phyloP scores from a whole-genome alignment of 2,888 invertebrate genomes.

The Cactoblastis cactorum region DNA sequence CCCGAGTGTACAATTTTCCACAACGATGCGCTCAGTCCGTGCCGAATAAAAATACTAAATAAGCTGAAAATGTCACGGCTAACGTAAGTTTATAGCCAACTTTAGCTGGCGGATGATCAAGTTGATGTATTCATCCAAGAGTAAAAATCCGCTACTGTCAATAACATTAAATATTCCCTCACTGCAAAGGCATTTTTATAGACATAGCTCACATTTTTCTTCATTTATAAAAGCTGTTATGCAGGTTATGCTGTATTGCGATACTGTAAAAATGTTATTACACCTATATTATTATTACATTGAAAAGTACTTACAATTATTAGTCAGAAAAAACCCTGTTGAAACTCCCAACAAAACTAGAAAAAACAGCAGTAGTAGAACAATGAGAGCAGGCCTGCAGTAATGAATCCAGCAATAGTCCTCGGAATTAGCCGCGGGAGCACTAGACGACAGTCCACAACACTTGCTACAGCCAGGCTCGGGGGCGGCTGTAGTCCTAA shows the following conservation, averaged over 20 bases:
- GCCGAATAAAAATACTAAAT: slow-evolving; percentile 6
- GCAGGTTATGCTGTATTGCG: too few relatives aligned
- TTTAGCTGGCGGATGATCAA: slow-evolving; percentile 24
- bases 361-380: slow-evolving; percentile 74
- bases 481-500: slow-evolving; percentile 45
- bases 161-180: slow-evolving; percentile 16
- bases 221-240: too few relatives aligned
- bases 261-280: too few relatives aligned
- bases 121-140: slow-evolving; percentile 19
- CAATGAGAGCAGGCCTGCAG: slow-evolving; percentile 75
- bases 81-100: slow-evolving; percentile 18
- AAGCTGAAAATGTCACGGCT: slow-evolving; percentile 8
- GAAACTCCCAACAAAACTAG: slow-evolving; percentile 77
- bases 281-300: too few relatives aligned
- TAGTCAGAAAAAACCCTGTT: slow-evolving; percentile 78
- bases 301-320: slow-evolving; percentile 80
- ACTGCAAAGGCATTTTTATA: too few relatives aligned
- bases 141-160: slow-evolving; percentile 14
- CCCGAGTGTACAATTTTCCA: not conserved
- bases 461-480: slow-evolving; percentile 57
- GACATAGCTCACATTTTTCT: not conserved
- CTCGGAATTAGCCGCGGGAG: slow-evolving; percentile 64
- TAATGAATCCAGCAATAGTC: slow-evolving; percentile 77
- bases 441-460: slow-evolving; percentile 53
- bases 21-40: not conserved